Evolutionary conservation across 2,113 vertebrate species (phyloP), one percentile per base, ranked within the genome.

Genomic region (Synodontis membranacea): DNA sequence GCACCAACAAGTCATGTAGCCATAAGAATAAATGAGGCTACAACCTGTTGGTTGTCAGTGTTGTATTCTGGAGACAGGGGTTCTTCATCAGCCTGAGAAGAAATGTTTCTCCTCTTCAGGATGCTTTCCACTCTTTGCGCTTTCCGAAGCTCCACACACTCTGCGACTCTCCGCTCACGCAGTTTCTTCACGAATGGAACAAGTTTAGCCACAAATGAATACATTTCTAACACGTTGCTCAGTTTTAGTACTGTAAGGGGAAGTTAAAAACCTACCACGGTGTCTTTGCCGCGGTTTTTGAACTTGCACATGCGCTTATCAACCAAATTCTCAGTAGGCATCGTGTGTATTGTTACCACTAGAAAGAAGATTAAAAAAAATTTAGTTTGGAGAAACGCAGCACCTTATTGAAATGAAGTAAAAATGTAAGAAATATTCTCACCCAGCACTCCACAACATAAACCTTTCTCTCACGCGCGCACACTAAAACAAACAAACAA

Each of bases 241-340:
- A 52, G 2, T 15, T 39, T 42, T 46, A 64, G 23, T 37, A 10
- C 2, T 37, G 74, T n/a, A n/a, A n/a, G n/a, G n/a, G n/a, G n/a
- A n/a, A n/a, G 6, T 4, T 46, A 68, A 14, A 66, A 39, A 92
- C 97, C 95, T 91, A 99, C 97, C 0, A 90, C 88, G 0, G 89
- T 46, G 0, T 97, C 94, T 91, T 96, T 98, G 82, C 97, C 97
- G 83, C 94, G 95, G 89, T 98, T 97, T 88, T 99, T 99, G 89
- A 97, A 99, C 75, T 95, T 94, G 23, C 62, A 93, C 92, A 95
- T 46, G 19, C 95, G 93, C 82, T 94, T 90, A 0, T 89, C 86
- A 0, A 87, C 86, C 62, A 92, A 79, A 0, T 92, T 92, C 52
- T 52, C 86, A 14, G 91, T 88, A 0, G 95, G 89, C 97, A 98